Evolutionary conservation across 23 tunicate species (phyloP), one percentile per base, ranked within the genome.

Genomic region (Ascidia mentula): DNA sequence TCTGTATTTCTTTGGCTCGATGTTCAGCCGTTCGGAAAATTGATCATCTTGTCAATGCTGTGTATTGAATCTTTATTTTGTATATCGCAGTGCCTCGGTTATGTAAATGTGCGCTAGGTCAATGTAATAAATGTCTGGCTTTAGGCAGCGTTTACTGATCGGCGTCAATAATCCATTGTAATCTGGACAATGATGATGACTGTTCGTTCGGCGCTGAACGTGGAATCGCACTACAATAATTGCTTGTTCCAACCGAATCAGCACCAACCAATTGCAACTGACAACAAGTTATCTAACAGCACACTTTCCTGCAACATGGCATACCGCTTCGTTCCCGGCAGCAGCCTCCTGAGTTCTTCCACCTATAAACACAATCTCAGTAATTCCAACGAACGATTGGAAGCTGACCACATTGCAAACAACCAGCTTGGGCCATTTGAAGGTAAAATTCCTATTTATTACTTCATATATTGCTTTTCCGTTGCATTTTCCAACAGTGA

Each of bases 111-210:
- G 65, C 24, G 12, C 13, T 5, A 53, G 65, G 65, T 53, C 24
- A 53, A 53, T 53, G 65, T 53, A 28, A 53, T 53, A 53, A 53
- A 53, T 53, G 65, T 53, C 65, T 53, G 65, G 24, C 65, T 53
- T 53, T 26, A 3, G 65, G 65, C 65, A 53, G 1, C 65, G 65
- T 26, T 28, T 53, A 53, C 65, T 53, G 65, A 53, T 53, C 65
- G 65, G 65, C 13, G 65, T 53, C 24, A 28, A 53, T 20, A 6
- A 26, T 28, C 22, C 65, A 28, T 53, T 53, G 65, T 28, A 53
- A 53, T 53, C 24, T 28, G 65, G 65, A 53, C 65, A 53, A 53
- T 53, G 65, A 53, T 53, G 65, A 53, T 53, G 65, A 53, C 65
- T 53, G 65, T 53, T 53, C 28, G 65, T 5, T 53, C 65, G 22